Evolutionary conservation across 2,113 vertebrate species (phyloP).

Genomic region (Ptilorrhoa leucosticta): DNA sequence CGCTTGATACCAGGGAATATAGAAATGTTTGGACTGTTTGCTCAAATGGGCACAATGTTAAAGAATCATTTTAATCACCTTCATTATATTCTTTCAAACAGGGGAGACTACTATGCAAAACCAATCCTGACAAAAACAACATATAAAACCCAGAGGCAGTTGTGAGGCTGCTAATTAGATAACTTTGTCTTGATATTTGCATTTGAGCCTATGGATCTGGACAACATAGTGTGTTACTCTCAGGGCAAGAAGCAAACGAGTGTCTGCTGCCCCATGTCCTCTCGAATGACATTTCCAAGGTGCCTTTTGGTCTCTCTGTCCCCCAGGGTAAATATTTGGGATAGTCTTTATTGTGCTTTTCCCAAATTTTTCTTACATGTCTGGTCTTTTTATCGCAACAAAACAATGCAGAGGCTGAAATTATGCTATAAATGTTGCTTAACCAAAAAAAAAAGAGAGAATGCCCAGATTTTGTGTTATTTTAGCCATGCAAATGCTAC

Average conservation of each 20-base stretch:
- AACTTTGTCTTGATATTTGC: slow-evolving; percentile 35
- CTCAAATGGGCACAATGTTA: slow-evolving; percentile 3
- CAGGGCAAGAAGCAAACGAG: background rate
- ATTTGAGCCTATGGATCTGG: slow-evolving; percentile 38
- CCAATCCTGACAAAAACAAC: background rate
- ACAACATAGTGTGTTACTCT: slow-evolving; percentile 6
- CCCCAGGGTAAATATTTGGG: background rate
- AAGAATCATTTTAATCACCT: slow-evolving; percentile 52
- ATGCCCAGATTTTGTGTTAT: background rate
- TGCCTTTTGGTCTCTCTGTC: background rate
- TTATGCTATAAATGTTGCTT: background rate
- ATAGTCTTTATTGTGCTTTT: background rate
- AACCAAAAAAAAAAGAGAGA: background rate
- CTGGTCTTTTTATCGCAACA: background rate
- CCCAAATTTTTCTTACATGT: background rate
- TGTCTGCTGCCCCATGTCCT: background rate
- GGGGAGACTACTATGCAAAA: background rate
- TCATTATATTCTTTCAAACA: slow-evolving; percentile 27
- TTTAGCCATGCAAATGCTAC: background rate
- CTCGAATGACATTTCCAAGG: background rate
- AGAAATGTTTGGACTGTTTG: slow-evolving; percentile 39
- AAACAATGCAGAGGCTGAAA: background rate
- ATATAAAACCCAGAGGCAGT: background rate
- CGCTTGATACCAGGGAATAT: background rate
- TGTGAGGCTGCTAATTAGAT: slow-evolving; percentile 49